Evolutionary conservation across 2,113 vertebrate genomes (phyloP).

Genomic region (Machaerirhynchus nigripectus): DNA sequence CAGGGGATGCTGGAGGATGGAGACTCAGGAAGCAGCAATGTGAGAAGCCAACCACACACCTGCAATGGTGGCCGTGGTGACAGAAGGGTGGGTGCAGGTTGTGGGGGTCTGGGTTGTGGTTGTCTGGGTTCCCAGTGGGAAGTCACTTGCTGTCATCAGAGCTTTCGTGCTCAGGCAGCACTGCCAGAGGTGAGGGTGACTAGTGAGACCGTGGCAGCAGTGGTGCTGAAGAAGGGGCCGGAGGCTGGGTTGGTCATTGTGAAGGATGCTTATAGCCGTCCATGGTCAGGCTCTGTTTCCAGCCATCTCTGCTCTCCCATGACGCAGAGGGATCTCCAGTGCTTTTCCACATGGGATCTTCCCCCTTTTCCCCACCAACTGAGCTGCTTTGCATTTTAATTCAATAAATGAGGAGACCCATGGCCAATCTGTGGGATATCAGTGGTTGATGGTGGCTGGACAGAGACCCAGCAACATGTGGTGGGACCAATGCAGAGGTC

Average conservation of each 20-base stretch:
- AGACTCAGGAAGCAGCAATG: neutral
- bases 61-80: fast-evolving
- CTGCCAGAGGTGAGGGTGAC: neutral
- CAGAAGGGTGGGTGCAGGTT: neutral
- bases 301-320: neutral
- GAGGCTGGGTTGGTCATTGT: neutral
- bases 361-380: conserved; percentile 1
- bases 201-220: neutral
- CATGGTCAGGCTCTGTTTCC: neutral
- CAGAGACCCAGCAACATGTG: fast-evolving
- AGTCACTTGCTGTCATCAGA: neutral
- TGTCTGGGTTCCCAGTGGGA: neutral
- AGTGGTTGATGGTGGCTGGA: neutral
- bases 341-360: neutral
- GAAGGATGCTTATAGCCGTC: fast-evolving
- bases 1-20: neutral
- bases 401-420: neutral
- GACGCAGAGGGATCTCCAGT: neutral
- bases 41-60: fast-evolving
- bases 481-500: fast-evolving
- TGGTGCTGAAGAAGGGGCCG: neutral
- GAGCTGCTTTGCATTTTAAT: conserved; percentile 36
- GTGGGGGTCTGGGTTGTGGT: too few species aligned
- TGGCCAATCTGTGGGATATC: neutral
- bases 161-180: neutral